These are phyloP conservation scores for Platypus cylindrus DNA, from an alignment of 2,888 invertebrate genomes.

Conservation along the genomic window DNA sequence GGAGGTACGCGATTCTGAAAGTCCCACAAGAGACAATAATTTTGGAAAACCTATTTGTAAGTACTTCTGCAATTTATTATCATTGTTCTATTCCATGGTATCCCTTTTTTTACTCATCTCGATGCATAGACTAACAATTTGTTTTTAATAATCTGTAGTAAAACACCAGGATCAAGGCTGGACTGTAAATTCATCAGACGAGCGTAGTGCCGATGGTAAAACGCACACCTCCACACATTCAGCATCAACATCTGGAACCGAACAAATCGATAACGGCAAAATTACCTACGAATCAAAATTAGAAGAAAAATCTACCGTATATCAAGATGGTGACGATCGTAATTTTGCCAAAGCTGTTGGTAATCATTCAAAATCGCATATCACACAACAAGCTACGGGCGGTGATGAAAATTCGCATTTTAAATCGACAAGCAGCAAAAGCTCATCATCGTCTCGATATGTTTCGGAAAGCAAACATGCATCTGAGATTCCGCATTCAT, in stretches of 20 bases:
- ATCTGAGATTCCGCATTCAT: no score
- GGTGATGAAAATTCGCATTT: conserved; percentile 40
- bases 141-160: conserved; percentile 7
- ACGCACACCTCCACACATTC: conserved; percentile 45
- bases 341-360: conserved; percentile 40
- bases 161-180: conserved; percentile 44
- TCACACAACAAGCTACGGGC: conserved; percentile 39
- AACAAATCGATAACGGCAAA: conserved; percentile 51
- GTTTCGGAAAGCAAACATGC: conserved; percentile 24
- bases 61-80: neutral
- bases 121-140: no score
- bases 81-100: no score
- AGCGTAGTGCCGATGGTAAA: conserved; percentile 50
- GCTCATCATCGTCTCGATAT: conserved; percentile 27
- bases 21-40: conserved; percentile 54
- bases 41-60: conserved; percentile 26
- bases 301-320: conserved; percentile 44
- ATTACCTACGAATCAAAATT: conserved; percentile 52
- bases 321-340: conserved; percentile 41
- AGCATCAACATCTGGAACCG: conserved; percentile 48
- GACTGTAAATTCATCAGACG: conserved; percentile 52
- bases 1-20: conserved; percentile 66
- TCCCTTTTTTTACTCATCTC: no score
- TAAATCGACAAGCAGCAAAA: conserved; percentile 27
- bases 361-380: conserved; percentile 36